phyloP scores from a whole-genome alignment of 2,888 invertebrate genomes.

The Sarcophaga rosellei region DNA sequence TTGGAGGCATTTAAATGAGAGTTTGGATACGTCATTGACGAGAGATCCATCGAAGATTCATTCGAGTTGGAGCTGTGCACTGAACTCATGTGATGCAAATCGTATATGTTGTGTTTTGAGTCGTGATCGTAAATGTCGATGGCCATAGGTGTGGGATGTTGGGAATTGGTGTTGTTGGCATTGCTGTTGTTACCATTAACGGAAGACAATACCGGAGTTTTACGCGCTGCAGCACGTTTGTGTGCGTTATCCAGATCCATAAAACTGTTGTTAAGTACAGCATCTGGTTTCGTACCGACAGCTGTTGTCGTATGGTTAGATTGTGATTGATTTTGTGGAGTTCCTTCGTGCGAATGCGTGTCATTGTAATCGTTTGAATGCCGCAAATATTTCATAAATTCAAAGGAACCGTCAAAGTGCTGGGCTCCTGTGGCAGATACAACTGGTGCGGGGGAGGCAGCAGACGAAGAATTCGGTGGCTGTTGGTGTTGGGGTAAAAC shows the following conservation, averaged over 20 bases:
- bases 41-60: constrained; percentile 77
- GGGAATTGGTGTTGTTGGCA: constrained; percentile 74
- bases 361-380: constrained; percentile 78
- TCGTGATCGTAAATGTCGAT: constrained; percentile 80
- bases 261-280: constrained; percentile 71
- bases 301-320: constrained; percentile 59
- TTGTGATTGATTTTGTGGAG: constrained; percentile 53
- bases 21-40: constrained; percentile 77
- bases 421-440: constrained; percentile 68
- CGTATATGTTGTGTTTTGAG: constrained; percentile 80
- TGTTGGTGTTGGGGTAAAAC: constrained; percentile 47
- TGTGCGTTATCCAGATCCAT: constrained; percentile 79
- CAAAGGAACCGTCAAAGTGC: constrained; percentile 80
- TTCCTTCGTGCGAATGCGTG: constrained; percentile 61
- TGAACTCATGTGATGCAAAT: constrained; percentile 77
- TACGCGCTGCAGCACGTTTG: constrained; percentile 76
- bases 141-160: constrained; percentile 75
- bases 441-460: constrained; percentile 16
- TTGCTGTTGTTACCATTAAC: constrained; percentile 74
- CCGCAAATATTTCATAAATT: constrained; percentile 80
- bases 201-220: constrained; percentile 73
- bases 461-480: constrained; percentile 16
- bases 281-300: constrained; percentile 60
- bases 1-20: constrained; percentile 80
- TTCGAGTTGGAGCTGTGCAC: constrained; percentile 78